Conservation (phyloP, 2,113 vertebrate genomes). For the Nothocercus nigrocapillus region DNA sequence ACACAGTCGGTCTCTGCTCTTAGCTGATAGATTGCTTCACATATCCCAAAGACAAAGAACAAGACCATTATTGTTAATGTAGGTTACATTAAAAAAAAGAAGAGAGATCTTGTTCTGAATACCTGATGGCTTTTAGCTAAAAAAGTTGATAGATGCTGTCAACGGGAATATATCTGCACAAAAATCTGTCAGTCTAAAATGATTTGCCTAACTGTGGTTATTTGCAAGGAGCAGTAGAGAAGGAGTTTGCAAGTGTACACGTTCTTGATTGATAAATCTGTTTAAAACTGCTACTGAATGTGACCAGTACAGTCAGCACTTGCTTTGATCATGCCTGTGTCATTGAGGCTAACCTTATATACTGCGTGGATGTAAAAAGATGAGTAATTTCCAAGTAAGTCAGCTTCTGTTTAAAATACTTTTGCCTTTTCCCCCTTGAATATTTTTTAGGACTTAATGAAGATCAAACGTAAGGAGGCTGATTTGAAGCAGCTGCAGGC, state of each 20-base stretch:
- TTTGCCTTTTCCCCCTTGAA: neutral
- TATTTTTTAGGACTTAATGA: slow-evolving; percentile 83
- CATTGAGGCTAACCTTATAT: neutral
- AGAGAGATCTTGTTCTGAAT: neutral
- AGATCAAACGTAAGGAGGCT: slow-evolving; percentile 84
- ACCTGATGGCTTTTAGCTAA: neutral
- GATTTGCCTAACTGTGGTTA: neutral
- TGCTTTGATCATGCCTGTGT: neutral
- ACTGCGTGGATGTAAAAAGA: neutral
- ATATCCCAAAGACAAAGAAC: neutral
- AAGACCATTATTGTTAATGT: neutral
- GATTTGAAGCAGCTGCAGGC: slow-evolving; percentile 87
- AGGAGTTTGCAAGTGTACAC: accelerated
- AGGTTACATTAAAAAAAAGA: neutral
- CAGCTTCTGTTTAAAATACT: neutral
- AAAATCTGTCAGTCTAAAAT: neutral
- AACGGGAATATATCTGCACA: neutral
- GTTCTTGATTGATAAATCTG: neutral
- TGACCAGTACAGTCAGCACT: neutral
- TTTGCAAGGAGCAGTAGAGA: neutral
- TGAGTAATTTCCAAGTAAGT: neutral
- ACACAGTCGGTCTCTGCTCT: neutral
- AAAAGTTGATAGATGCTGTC: neutral
- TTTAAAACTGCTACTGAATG: neutral
- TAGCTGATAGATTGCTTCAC: neutral